A percentile compares a stretch with the other conserved stretches of the same genome.
Evolutionary conservation across 2,797 vertebrate genomes (phyloP).

Genomic region (Sebastes minor): DNA sequence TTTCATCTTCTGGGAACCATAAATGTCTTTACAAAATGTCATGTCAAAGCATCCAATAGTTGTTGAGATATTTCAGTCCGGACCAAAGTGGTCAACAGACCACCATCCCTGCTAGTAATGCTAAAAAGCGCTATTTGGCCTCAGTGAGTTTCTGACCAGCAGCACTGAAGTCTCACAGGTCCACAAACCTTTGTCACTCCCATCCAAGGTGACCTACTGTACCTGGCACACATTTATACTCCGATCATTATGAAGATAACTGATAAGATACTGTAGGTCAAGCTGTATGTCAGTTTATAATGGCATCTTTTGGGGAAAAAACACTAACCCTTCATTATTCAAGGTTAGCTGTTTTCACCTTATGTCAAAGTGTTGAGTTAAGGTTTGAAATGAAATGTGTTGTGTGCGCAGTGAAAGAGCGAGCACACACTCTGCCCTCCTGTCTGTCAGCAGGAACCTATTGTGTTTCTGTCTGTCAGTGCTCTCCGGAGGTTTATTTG

Average conservation of each 20-base stretch:
- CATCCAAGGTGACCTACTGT: conserved; percentile 23
- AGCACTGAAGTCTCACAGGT: background rate
- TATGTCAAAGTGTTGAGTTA: conserved; percentile 49
- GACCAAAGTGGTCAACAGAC: background rate
- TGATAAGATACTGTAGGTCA: conserved; percentile 2
- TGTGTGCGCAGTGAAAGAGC: background rate
- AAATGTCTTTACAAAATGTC: background rate
- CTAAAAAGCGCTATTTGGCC: background rate
- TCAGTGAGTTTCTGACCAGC: background rate
- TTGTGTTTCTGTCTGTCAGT: conserved; percentile 63
- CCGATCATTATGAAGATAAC: conserved; percentile 11
- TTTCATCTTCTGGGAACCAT: background rate
- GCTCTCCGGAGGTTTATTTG: conserved; percentile 20
- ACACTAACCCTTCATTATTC: conserved; percentile 4
- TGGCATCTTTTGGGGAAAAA: background rate
- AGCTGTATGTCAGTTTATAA: background rate
- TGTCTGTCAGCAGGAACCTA: conserved; percentile 64
- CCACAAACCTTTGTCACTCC: background rate
- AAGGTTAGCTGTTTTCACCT: conserved; percentile 29
- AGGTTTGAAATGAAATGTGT: conserved; percentile 29
- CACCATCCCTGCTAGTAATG: background rate
- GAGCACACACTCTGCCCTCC: conserved; percentile 11
- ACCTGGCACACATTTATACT: background rate
- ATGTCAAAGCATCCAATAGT: background rate
- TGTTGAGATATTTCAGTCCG: background rate